A percentile compares a stretch with the other conserved stretches of the same genome.
phyloP scores from a whole-genome alignment of 2,797 vertebrate species.

The Lagodon rhomboides region DNA sequence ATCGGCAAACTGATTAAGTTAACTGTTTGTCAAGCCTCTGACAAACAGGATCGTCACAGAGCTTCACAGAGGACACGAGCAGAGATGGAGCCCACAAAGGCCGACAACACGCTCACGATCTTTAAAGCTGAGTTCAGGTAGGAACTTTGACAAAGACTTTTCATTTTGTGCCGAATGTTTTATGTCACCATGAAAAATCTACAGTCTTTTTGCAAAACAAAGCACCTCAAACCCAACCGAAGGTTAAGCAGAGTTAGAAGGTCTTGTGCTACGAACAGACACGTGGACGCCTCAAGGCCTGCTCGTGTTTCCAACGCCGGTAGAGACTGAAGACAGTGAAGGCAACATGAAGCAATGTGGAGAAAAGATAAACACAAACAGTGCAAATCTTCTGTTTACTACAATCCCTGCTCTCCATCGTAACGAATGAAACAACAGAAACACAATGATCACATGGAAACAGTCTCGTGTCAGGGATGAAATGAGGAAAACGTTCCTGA shows the following conservation, averaged over 20 bases:
- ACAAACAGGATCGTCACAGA: conserved; percentile 41
- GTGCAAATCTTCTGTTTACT: background rate
- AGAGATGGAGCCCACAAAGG: conserved; percentile 1
- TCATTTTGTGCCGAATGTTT: background rate
- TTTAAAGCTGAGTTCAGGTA: background rate
- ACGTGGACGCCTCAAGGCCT: background rate
- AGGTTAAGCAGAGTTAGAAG: background rate
- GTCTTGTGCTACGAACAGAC: background rate
- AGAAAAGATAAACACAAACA: background rate
- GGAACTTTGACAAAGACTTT: background rate
- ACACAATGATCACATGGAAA: background rate
- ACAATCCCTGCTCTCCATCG: background rate
- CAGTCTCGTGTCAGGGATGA: background rate
- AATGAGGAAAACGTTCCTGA: background rate
- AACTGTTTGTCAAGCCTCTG: conserved; percentile 54
- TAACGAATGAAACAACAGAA: background rate
- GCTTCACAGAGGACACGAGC: conserved; percentile 6
- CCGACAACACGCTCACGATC: background rate
- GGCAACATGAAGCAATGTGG: background rate
- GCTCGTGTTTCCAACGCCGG: too few relatives aligned
- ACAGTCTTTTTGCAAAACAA: background rate
- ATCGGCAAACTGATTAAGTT: conserved; percentile 72
- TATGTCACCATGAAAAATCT: background rate
- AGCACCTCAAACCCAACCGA: background rate
- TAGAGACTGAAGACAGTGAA: background rate